Conservation (phyloP, 1,140 invertebrate species). For the Zaprionus africanus region DNA sequence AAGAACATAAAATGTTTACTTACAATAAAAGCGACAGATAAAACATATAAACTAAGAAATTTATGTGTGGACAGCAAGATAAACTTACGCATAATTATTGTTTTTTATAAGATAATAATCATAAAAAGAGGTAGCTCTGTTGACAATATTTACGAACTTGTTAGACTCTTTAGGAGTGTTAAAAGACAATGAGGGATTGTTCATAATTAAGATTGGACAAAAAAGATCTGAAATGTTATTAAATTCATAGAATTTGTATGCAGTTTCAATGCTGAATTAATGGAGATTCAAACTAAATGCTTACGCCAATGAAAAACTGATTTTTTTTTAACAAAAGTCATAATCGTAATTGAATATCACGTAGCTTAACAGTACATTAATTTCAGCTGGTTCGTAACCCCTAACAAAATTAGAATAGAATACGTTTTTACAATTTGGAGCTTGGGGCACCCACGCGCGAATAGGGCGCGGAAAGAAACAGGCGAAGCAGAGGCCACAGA, state of each 20-base stretch:
- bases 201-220: too few species aligned
- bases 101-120: not conserved
- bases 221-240: too few species aligned
- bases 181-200: not conserved
- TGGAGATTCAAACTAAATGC: too few species aligned
- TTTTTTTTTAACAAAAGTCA: too few species aligned
- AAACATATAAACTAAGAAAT: constrained; percentile 14
- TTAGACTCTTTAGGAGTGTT: not conserved
- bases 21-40: constrained; percentile 14
- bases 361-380: not conserved
- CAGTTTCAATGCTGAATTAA: too few species aligned
- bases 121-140: not conserved
- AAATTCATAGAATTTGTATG: too few species aligned
- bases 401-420: not conserved
- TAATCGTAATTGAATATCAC: not conserved
- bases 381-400: not conserved
- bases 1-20: constrained; percentile 37
- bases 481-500: not conserved
- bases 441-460: constrained; percentile 21
- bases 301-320: too few species aligned
- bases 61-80: not conserved
- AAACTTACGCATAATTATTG: not conserved
- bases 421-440: not conserved
- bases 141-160: not conserved
- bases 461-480: not conserved